Percentiles rank a stretch among this genome's conserved stretches.
Evolutionary conservation across 2,113 vertebrate genomes (phyloP).

Genomic region (Loxodonta africana): DNA sequence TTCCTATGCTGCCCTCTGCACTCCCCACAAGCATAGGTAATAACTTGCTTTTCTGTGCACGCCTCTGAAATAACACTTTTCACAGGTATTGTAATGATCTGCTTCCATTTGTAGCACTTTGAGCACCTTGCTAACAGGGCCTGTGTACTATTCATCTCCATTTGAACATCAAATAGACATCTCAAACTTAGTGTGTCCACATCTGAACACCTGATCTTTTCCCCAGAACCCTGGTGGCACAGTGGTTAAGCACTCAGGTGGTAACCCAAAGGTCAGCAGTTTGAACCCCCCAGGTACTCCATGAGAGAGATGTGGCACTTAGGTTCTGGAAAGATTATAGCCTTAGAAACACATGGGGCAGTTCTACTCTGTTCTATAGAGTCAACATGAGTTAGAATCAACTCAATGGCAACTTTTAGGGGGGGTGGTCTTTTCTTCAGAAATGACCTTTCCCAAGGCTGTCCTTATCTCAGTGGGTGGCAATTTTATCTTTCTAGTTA

Average conservation of each 20-base stretch:
- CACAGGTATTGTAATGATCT: not conserved
- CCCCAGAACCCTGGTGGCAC: not conserved
- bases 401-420: not conserved
- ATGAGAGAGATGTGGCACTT: not conserved
- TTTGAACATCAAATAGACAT: not conserved
- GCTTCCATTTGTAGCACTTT: slow-evolving; percentile 38
- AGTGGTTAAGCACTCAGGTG: not conserved
- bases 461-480: not conserved
- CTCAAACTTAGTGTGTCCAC: slow-evolving; percentile 47
- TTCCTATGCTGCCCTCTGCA: not conserved
- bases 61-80: slow-evolving; percentile 39
- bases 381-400: not conserved
- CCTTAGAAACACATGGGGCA: not conserved
- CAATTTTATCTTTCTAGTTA: slow-evolving; percentile 34
- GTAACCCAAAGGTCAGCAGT: not conserved
- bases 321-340: not conserved
- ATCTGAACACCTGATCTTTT: not conserved
- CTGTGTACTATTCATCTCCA: slow-evolving; percentile 13
- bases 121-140: not conserved
- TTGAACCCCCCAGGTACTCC: not conserved
- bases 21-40: not conserved
- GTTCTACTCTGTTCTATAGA: not conserved
- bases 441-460: not conserved
- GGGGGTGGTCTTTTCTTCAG: not conserved
- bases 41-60: slow-evolving; percentile 27